Evolutionary conservation across 2,888 invertebrate genomes (phyloP), one percentile per base, ranked within the genome.

Genomic region (Philereme vetulata): DNA sequence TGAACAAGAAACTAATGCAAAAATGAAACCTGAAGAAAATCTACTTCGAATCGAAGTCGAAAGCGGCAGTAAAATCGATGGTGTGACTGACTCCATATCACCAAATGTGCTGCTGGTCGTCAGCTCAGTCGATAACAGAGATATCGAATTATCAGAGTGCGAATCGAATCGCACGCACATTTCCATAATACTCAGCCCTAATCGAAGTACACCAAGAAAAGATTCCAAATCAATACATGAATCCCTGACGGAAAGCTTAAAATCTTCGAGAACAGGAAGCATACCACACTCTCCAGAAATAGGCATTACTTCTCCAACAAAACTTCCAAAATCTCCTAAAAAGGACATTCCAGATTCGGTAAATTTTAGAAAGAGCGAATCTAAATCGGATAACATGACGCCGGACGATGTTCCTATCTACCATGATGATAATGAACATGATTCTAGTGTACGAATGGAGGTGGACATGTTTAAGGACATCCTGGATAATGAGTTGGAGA

Each of bases 131-230:
- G 75, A 79, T 0, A 52, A 45, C 4, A 68, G 54, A 44, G 72
- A 72, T 7, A 32, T 54, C 5, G 58, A 66, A 3, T 35, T 62
- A 8, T 70, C 74, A 0, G 71, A 72, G 2, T 8, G 62, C 0
- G 66, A 63, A 32, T 44, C 9, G 5, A 59, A 68, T 0, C 60
- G 60, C 0, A 62, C 78, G 1, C 75, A 76, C 50, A 83, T 86
- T 77, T 82, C 82, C 0, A 77, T 88, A 4, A 59, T 85, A 5
- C 75, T 86, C 0, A 85, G 81, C 58, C 89, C 88, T 0, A 82
- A 78, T 21, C 21, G 21, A 21, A 21, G 21, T 21, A 21, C 21
- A 21, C 2, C 21, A 21, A 21, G 1, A 21, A 21, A 21, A 40
- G n/a, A 42, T 9, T 5, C 6, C 4, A 34, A 40, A 38, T 0